phyloP scores from a whole-genome alignment of 2,888 invertebrate genomes.

The Amblyjoppa fuscipennis region DNA sequence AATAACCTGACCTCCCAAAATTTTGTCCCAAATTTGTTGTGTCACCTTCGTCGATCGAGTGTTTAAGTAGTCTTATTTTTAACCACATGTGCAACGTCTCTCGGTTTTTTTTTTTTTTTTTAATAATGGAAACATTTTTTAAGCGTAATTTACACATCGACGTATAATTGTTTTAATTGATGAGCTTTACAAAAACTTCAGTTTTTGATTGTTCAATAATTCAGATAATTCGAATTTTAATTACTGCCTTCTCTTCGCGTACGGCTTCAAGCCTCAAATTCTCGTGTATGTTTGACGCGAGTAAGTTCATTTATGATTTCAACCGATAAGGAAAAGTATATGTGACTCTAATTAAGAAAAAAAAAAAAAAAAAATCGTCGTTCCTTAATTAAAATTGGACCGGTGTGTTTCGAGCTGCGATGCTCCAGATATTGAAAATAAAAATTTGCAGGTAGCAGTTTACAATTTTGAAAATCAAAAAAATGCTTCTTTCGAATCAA shows the following conservation, averaged over 20 bases:
- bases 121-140: no score
- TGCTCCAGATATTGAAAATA: neutral
- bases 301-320: no score
- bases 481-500: neutral
- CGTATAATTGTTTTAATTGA: no score
- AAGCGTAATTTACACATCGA: no score
- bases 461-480: neutral
- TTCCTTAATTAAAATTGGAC: neutral
- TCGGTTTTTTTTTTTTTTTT: no score
- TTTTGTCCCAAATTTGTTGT: neutral
- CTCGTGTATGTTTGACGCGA: no score
- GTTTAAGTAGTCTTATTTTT: neutral
- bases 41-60: neutral
- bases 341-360: neutral
- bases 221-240: no score
- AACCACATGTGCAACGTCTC: neutral
- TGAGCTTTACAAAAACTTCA: no score
- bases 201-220: no score
- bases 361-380: neutral
- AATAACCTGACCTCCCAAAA: neutral
- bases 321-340: neutral
- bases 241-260: no score
- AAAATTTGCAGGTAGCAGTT: neutral
- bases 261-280: no score
- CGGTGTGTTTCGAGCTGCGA: neutral